Conservation (phyloP, 2,113 vertebrate genomes). For the Leptodactylus fuscus region DNA sequence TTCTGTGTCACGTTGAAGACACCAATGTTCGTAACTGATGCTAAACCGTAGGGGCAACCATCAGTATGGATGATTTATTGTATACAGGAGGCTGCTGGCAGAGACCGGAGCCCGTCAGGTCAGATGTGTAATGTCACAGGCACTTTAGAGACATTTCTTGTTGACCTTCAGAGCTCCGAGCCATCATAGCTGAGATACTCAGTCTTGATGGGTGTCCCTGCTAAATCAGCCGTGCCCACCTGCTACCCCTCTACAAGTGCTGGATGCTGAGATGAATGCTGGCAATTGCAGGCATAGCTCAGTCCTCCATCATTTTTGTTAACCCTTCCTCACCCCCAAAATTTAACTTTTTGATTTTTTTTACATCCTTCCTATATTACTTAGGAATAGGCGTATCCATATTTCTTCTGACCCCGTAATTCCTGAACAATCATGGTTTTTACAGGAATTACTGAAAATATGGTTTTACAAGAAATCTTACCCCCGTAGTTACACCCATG, state of each 20-base stretch:
- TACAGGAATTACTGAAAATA: not conserved
- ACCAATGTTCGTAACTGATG: not conserved
- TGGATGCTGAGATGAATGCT: not conserved
- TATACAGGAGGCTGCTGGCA: not conserved
- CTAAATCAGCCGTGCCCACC: conserved; percentile 38
- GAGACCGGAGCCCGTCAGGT: conserved; percentile 8
- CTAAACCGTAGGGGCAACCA: not conserved
- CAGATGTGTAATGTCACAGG: conserved; percentile 32
- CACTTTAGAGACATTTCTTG: conserved; percentile 28
- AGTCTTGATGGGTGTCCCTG: conserved; percentile 22
- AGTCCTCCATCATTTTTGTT: not conserved
- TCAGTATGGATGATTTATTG: conserved; percentile 9
- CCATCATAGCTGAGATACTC: not conserved
- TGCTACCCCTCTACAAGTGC: conserved; percentile 23
- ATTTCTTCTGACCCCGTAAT: not conserved
- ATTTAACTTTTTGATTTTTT: not conserved
- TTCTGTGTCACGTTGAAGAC: conserved; percentile 4
- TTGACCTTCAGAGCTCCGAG: conserved; percentile 31
- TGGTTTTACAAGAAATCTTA: not conserved
- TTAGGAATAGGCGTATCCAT: not conserved
- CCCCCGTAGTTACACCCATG: conserved; percentile 9
- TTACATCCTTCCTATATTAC: not conserved
- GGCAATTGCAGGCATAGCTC: not conserved
- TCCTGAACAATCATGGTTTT: not conserved
- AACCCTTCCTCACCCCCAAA: not conserved